Conservation (phyloP, 2,888 invertebrate genomes). For the Plutella xylostella region DNA sequence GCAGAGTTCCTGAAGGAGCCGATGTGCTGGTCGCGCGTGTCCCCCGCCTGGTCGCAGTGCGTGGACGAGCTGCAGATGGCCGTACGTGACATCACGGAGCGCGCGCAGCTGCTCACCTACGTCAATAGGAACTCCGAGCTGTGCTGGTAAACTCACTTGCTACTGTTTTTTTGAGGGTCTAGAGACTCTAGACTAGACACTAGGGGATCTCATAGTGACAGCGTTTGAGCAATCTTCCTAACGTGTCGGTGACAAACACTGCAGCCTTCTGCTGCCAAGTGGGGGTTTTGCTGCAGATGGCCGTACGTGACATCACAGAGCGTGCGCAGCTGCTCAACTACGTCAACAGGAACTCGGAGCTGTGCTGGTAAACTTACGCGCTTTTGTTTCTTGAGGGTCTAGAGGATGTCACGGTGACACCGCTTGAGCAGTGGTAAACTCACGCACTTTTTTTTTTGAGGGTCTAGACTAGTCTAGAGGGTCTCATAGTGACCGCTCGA, state of each 20-base stretch:
- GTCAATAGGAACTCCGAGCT: slow-evolving; percentile 49
- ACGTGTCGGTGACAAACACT: too few species aligned
- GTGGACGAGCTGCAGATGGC: slow-evolving; percentile 45
- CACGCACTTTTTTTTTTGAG: too few species aligned
- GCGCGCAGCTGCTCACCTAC: slow-evolving; percentile 45
- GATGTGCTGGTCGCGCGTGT: slow-evolving; percentile 47
- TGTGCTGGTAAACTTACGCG: slow-evolving; percentile 62
- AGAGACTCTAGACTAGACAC: too few species aligned
- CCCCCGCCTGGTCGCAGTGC: slow-evolving; percentile 48
- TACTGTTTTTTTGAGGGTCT: too few species aligned
- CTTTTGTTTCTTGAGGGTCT: too few species aligned
- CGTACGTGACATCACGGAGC: slow-evolving; percentile 44
- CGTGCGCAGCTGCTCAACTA: slow-evolving; percentile 46
- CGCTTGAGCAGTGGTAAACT: too few species aligned
- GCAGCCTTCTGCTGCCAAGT: too few species aligned
- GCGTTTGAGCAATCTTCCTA: too few species aligned
- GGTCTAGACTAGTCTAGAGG: too few species aligned
- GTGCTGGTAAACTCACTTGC: slow-evolving; percentile 61
- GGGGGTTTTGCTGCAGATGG: slow-evolving; percentile 42
- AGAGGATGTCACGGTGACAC: too few species aligned
- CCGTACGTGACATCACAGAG: slow-evolving; percentile 44
- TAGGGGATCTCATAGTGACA: too few species aligned
- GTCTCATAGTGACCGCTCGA: too few species aligned
- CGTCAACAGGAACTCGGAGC: slow-evolving; percentile 46
- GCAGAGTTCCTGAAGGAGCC: slow-evolving; percentile 53